phyloP scores from a whole-genome alignment of 2,113 vertebrate genomes.

The Pheucticus melanocephalus region DNA sequence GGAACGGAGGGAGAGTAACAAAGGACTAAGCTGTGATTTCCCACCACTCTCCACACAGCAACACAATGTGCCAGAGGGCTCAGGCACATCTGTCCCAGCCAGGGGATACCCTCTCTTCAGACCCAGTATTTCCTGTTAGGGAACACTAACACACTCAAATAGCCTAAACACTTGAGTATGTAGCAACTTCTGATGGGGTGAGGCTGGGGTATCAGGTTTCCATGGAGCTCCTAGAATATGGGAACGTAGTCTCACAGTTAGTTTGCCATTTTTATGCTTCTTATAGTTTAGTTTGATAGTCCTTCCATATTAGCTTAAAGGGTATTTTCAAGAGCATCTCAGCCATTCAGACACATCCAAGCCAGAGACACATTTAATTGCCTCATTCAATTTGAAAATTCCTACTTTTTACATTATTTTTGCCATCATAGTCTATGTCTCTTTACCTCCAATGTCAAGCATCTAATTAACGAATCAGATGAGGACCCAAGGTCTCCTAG shows the following conservation, averaged over 20 bases:
- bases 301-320: accelerated
- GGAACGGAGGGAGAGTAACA: background rate
- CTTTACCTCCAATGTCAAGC: background rate
- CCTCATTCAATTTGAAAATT: background rate
- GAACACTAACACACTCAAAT: accelerated
- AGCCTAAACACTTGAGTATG: background rate
- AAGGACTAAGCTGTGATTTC: background rate
- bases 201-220: background rate
- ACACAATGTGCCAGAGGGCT: accelerated
- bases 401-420: background rate
- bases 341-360: background rate
- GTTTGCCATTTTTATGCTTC: background rate
- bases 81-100: background rate
- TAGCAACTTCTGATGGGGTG: background rate
- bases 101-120: background rate
- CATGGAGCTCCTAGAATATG: accelerated
- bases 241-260: background rate
- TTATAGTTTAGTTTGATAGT: background rate
- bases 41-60: background rate
- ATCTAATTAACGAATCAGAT: background rate
- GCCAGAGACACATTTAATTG: background rate
- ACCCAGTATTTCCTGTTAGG: background rate
- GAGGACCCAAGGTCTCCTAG: background rate
- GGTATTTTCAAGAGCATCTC: background rate
- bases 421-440: accelerated